Base-by-base conservation (phyloP, 2,888 invertebrate genomes). In the Rhagophthalmus giganteus region DNA sequence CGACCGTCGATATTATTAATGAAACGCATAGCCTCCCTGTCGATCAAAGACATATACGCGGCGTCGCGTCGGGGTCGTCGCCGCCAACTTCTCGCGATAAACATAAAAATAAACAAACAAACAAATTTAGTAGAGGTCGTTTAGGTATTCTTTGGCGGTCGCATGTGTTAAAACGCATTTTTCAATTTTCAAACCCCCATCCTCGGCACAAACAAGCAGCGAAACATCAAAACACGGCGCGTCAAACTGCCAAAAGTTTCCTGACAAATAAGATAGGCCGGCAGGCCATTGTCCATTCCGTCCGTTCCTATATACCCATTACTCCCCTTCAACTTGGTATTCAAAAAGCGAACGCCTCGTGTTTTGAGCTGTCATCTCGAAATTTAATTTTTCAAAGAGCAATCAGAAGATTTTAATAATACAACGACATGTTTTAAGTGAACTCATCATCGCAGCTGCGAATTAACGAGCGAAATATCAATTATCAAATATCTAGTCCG, bases 191-290 rank as follows among this genome's bases (percentile, higher is more conserved):
- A 35, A 41, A 28, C 25, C 40, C 45, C 37, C 40, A 31, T 51
- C 13, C 44, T 32, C 14, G 30, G 37, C 44, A 44, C 46, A 51
- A 49, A 52, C 49, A 51, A 55, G 44, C 46, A 57, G 41, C 53
- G 48, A 66, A 64, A 64, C 62, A 63, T 57, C 60, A 63, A 64
- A 66, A 62, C 59, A 58, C 35, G 55, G 50, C 60, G 65, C 69
- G 71, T 72, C 72, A 71, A 73, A 67, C 71, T 72, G 73, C 70
- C 73, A 73, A 71, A 68, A 72, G 68, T 71, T 72, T 69, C 63
- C 68, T 66, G 69, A 70, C 67, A 68, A 69, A 69, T 68, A 69
- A 69, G 69, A 67, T 65, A 65, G 63, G 66, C 62, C 49, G 35
- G 35, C 58, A 45, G 61, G 51, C 67, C 67, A 68, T 68, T 68